Conservation (phyloP, 2,888 invertebrate species). For the Pristionchus japonicus region DNA sequence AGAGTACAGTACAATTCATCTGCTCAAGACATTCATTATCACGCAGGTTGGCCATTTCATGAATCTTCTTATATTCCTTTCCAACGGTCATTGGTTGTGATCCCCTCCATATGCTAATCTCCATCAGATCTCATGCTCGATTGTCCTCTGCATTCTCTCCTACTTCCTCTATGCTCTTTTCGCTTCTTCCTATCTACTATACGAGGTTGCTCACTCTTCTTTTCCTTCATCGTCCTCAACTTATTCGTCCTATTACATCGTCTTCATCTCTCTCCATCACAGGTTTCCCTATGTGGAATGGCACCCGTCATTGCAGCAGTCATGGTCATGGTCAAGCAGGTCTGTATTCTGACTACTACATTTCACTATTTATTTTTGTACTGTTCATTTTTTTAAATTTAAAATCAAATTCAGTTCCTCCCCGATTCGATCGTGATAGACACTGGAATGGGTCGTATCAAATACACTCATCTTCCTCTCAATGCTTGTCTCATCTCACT, state of each 20-base stretch:
- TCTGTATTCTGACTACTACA: slow-evolving; percentile 42
- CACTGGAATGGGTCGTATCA: slow-evolving; percentile 70
- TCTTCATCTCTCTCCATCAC: not conserved
- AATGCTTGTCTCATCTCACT: slow-evolving; percentile 54
- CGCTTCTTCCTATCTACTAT: slow-evolving; percentile 34
- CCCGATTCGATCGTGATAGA: slow-evolving; percentile 71
- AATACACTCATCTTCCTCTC: slow-evolving; percentile 72
- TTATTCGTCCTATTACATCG: too few relatives aligned
- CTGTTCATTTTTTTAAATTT: not conserved
- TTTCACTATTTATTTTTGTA: not conserved
- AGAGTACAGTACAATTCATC: slow-evolving; percentile 31
- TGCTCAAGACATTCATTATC: slow-evolving; percentile 58
- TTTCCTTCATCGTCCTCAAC: too few relatives aligned
- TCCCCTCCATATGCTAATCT: not conserved
- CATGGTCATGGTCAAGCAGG: slow-evolving; percentile 72
- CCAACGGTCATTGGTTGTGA: not conserved
- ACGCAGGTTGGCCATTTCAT: slow-evolving; percentile 54
- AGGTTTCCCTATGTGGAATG: slow-evolving; percentile 50
- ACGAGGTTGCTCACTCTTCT: slow-evolving; percentile 5
- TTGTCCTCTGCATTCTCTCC: slow-evolving; percentile 27
- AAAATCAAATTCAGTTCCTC: slow-evolving; percentile 60
- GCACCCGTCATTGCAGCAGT: slow-evolving; percentile 61
- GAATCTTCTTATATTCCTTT: not conserved
- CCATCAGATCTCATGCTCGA: not conserved
- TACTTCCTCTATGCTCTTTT: slow-evolving; percentile 39